Evolutionary conservation across 1,140 invertebrate genomes (phyloP).

Genomic region (Sinonovacula constricta): DNA sequence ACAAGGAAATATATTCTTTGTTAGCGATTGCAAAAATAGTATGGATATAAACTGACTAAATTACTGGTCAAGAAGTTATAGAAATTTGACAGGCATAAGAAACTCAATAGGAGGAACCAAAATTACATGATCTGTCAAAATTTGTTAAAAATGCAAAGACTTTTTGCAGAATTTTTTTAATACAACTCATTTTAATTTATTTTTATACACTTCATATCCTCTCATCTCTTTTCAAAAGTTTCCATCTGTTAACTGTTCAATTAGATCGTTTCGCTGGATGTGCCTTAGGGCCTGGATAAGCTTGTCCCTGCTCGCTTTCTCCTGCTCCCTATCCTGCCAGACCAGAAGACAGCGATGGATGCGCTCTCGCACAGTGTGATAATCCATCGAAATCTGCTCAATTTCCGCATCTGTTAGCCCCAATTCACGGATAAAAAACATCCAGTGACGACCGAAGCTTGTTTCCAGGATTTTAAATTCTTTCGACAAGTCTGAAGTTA

Average conservation of each 20-base stretch:
- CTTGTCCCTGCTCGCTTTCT: constrained; percentile 41
- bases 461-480: constrained; percentile 63
- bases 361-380: constrained; percentile 62
- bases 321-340: constrained; percentile 54
- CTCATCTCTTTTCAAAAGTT: no score
- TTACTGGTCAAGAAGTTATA: no score
- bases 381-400: constrained; percentile 52
- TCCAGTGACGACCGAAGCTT: constrained; percentile 65
- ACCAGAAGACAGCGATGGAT: constrained; percentile 60
- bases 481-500: constrained; percentile 53
- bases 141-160: no score
- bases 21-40: no score
- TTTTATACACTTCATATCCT: no score
- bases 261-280: constrained; percentile 59
- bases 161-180: no score
- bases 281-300: constrained; percentile 55
- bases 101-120: no score
- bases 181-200: no score
- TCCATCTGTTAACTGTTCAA: constrained; percentile 39
- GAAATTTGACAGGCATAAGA: no score
- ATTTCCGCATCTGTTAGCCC: constrained; percentile 60
- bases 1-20: no score
- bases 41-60: no score
- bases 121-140: no score
- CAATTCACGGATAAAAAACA: constrained; percentile 62